Evolutionary conservation across 2,797 vertebrate genomes (phyloP), one percentile per base, ranked within the genome.

Genomic region (Malacoraja senta): DNA sequence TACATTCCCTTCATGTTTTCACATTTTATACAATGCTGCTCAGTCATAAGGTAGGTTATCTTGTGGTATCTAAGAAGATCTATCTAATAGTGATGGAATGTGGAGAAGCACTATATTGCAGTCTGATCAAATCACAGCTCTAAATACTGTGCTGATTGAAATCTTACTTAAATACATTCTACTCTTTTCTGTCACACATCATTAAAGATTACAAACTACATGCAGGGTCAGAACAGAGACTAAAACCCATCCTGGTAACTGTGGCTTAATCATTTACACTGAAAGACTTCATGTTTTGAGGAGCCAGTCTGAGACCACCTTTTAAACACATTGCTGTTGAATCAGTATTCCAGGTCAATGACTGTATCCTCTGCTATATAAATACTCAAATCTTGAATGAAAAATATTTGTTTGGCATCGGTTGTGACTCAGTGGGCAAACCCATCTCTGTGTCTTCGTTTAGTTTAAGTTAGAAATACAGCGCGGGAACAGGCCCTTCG

Each of bases 101-200:
- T 44, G 44, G 90, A 53, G 71, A 92, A 71, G 72, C 90, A 76
- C 88, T 91, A 91, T 19, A 91, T 92, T 21, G 44, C 71, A 92
- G 21, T 92, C 90, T 76, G 90, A 92, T 92, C 38, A 92, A 92
- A 92, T 76, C 90, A 92, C 72, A 74, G 71, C 13, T 12, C 90
- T 44, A 76, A 92, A 92, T 76, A 58, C 71, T 29, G 38, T 76
- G 90, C 21, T 92, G 90, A 92, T 92, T 76, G 68, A 92, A 92
- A 92, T 92, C 90, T 92, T 76, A 58, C 90, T 76, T 92, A 92
- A 92, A 92, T 72, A 92, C 90, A 92, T 92, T 92, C 44, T 44
- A 92, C 90, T 76, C 90, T 92, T 92, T 92, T 92, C 90, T 92
- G 71, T 76, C 90, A 92, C 38, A 92, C 68, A 53, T 74, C 90